A percentile compares a stretch with the other conserved stretches of the same genome.
These are phyloP conservation scores for Ictalurus punctatus DNA, from an alignment of 2,113 vertebrate genomes.

Conservation along the genomic window DNA sequence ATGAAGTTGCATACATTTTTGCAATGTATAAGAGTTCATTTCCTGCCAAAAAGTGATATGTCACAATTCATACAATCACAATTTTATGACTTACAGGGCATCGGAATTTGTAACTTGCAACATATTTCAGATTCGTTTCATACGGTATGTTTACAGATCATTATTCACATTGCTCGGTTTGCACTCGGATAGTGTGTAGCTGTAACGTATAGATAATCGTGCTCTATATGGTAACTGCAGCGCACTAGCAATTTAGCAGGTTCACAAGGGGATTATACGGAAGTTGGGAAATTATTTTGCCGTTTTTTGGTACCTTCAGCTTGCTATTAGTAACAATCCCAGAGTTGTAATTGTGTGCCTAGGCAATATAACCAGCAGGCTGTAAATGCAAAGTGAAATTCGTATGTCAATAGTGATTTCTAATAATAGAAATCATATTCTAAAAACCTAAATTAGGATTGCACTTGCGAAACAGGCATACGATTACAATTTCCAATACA, in stretches of 20 bases:
- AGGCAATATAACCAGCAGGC: neutral
- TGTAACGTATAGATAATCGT: neutral
- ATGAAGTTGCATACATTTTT: neutral
- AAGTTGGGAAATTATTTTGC: too few relatives aligned
- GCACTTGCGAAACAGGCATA: neutral
- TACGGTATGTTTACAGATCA: too few relatives aligned
- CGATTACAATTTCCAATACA: neutral
- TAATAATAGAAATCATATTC: neutral
- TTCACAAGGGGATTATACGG: neutral
- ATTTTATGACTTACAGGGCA: neutral
- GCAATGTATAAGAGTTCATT: neutral
- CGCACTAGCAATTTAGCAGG: neutral
- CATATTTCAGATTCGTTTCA: neutral
- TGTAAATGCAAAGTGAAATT: neutral
- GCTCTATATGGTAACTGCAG: neutral
- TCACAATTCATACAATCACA: neutral
- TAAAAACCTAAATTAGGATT: neutral
- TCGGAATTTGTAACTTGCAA: neutral
- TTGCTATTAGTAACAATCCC: neutral
- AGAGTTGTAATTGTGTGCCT: too few relatives aligned
- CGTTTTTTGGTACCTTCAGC: neutral
- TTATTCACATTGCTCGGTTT: conserved; percentile 10
- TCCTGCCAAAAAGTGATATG: neutral
- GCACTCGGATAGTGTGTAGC: neutral
- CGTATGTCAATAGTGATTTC: neutral